Evolutionary conservation across 2,888 invertebrate species (phyloP).

Genomic region (Drosophila falleni): DNA sequence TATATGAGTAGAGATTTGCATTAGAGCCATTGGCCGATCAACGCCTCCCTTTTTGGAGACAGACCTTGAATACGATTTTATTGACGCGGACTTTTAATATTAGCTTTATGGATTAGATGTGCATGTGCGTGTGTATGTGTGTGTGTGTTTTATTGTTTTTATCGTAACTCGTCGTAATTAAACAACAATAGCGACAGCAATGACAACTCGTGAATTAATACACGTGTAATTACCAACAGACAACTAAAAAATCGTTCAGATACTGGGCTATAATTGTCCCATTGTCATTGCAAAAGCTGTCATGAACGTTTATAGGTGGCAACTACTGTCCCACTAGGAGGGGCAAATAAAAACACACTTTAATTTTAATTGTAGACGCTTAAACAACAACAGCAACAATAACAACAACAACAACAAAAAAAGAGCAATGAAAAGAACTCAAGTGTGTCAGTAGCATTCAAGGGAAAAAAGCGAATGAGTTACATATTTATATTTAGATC

Average conservation of each 20-base stretch:
- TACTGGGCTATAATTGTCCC: constrained; percentile 61
- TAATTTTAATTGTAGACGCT: constrained; percentile 34
- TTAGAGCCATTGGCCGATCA: constrained; percentile 38
- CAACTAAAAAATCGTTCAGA: constrained; percentile 48
- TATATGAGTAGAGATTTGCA: constrained; percentile 28
- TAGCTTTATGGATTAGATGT: constrained; percentile 15
- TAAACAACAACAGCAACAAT: constrained; percentile 7
- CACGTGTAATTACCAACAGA: constrained; percentile 61
- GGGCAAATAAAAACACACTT: constrained; percentile 29
- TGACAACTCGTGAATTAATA: constrained; percentile 57
- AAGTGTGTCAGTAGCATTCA: constrained; percentile 51
- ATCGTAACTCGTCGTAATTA: constrained; percentile 48
- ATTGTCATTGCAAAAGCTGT: constrained; percentile 61
- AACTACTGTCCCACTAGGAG: constrained; percentile 11
- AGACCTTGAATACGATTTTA: constrained; percentile 34
- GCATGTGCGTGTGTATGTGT: constrained; percentile 3
- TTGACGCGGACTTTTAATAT: constrained; percentile 1
- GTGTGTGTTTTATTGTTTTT: constrained; percentile 29
- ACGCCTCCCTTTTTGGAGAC: constrained; percentile 25
- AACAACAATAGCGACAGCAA: constrained; percentile 58
- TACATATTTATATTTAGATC: constrained; percentile 34
- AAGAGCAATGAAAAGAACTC: too few species aligned
- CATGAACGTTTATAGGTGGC: constrained; percentile 21
- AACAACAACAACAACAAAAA: constrained; percentile 15
- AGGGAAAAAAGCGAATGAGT: constrained; percentile 33